Conservation (phyloP, 2,888 invertebrate species). For the Noctua janthe region DNA sequence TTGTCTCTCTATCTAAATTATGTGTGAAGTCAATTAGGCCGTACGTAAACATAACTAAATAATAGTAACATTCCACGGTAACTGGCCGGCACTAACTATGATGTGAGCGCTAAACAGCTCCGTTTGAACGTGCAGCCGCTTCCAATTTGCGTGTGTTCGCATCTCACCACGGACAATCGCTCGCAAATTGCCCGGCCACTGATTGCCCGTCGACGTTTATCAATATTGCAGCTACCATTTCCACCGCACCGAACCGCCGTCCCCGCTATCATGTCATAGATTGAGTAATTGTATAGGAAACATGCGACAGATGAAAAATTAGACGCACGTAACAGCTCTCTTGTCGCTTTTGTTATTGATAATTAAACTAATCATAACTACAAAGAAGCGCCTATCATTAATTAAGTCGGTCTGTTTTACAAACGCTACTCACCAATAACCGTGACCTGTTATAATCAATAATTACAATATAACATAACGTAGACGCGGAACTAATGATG, state of each 20-base stretch:
- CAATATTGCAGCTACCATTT: conserved; percentile 85
- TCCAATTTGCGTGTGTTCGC: conserved; percentile 85
- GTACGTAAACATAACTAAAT: conserved; percentile 57
- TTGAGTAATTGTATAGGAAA: conserved; percentile 68
- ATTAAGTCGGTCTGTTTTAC: conserved; percentile 82
- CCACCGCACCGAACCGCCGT: conserved; percentile 60
- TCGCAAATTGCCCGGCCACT: conserved; percentile 86
- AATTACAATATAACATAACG: conserved; percentile 86
- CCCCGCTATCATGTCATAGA: conserved; percentile 71
- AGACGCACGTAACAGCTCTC: conserved; percentile 72
- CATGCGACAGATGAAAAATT: conserved; percentile 76
- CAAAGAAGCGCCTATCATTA: conserved; percentile 78
- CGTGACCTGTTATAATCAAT: conserved; percentile 88
- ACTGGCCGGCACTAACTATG: conserved; percentile 60
- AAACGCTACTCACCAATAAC: conserved; percentile 79
- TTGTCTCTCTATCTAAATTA: conserved; percentile 14
- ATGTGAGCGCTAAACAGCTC: conserved; percentile 77
- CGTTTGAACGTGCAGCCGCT: conserved; percentile 79
- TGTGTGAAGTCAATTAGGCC: conserved; percentile 48
- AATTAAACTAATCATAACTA: conserved; percentile 79
- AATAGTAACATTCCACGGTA: conserved; percentile 55
- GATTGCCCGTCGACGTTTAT: conserved; percentile 88
- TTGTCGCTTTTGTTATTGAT: conserved; percentile 77
- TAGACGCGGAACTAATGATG: conserved; percentile 86
- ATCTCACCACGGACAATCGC: conserved; percentile 88